Conservation (phyloP, 2,888 invertebrate genomes). For the Macrosoma leucophasiata region DNA sequence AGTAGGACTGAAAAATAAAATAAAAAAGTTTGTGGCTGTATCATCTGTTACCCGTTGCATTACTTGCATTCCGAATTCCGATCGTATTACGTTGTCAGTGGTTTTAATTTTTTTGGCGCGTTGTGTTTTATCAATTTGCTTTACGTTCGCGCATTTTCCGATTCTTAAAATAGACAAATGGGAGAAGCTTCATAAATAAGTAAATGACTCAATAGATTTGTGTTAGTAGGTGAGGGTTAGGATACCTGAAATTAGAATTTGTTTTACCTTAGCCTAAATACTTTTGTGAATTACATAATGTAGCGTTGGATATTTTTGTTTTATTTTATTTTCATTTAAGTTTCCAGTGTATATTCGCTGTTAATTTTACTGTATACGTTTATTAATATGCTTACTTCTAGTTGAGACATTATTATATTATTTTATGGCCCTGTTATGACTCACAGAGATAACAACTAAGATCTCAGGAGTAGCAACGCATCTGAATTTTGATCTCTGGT, state of each 20-base stretch:
- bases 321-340: no score
- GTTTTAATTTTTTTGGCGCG: constrained; percentile 44
- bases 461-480: no score
- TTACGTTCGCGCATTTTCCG: constrained; percentile 33
- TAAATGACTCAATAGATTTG: constrained; percentile 48
- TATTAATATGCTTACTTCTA: no score
- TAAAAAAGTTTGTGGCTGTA: constrained; percentile 59
- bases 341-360: no score
- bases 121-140: constrained; percentile 28
- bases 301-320: constrained; percentile 2
- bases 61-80: constrained; percentile 65
- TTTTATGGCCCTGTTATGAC: no score
- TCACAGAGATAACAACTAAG: no score
- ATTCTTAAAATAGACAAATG: constrained; percentile 52
- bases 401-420: no score
- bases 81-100: constrained; percentile 55
- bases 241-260: constrained; percentile 44
- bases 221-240: constrained; percentile 71
- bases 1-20: constrained; percentile 48
- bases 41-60: constrained; percentile 58
- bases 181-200: constrained; percentile 43
- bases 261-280: constrained; percentile 63
- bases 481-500: no score
- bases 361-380: no score
- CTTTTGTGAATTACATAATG: constrained; percentile 11